A percentile compares a stretch with the other conserved stretches of the same genome.
Evolutionary conservation across 2,797 vertebrate genomes (phyloP).

Genomic region (Enteromius paludinosus): DNA sequence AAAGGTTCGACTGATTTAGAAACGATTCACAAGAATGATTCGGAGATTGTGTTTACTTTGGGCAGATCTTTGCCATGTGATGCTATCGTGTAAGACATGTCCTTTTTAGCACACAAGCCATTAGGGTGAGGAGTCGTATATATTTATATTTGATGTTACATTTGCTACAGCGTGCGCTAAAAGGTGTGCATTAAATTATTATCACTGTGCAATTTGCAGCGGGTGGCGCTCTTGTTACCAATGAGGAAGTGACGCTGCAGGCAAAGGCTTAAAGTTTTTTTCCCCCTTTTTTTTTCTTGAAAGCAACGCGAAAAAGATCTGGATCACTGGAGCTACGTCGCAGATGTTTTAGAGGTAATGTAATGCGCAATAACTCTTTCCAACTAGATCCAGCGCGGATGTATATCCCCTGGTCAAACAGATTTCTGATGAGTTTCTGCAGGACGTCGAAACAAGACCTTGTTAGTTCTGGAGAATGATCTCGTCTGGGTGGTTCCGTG

Average conservation of each 20-base stretch:
- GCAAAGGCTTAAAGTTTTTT: conserved; percentile 79
- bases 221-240: conserved; percentile 54
- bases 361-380: conserved; percentile 14
- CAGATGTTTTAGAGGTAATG: conserved; percentile 45
- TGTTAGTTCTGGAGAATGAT: not conserved
- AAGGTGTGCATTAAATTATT: conserved; percentile 21
- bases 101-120: not conserved
- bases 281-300: conserved; percentile 46
- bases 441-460: conserved; percentile 43
- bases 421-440: conserved; percentile 15
- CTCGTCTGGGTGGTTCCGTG: conserved; percentile 47
- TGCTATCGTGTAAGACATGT: not conserved
- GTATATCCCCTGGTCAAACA: not conserved
- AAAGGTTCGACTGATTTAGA: not conserved
- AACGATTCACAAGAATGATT: not conserved
- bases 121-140: not conserved
- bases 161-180: not conserved
- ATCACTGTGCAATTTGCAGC: conserved; percentile 32
- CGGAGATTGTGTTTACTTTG: conserved; percentile 15
- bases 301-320: conserved; percentile 34
- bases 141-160: not conserved
- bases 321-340: conserved; percentile 16
- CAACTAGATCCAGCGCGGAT: not conserved
- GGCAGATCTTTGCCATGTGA: not conserved
- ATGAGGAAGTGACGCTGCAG: conserved; percentile 85